These are phyloP conservation scores for Proales similis DNA, from an alignment of 1,140 invertebrate genomes.

Conservation along the genomic window DNA sequence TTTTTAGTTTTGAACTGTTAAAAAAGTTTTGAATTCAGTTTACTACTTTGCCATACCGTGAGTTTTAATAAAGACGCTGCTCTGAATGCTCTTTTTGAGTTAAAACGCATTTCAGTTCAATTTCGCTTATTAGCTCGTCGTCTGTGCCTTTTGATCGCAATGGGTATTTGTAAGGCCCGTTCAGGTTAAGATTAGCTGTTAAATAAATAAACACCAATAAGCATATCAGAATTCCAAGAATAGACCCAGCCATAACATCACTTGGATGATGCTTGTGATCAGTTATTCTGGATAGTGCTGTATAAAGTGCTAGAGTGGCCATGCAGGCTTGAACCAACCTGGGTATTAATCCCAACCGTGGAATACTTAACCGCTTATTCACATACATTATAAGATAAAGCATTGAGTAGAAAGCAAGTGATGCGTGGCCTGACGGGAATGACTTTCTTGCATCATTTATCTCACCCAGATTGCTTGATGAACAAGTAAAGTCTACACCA, in stretches of 20 bases:
- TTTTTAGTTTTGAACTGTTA: no score
- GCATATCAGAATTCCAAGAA: slow-evolving; percentile 58
- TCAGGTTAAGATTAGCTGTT: no score
- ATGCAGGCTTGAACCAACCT: background rate
- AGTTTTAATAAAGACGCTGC: no score
- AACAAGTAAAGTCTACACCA: slow-evolving; percentile 52
- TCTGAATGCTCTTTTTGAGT: no score
- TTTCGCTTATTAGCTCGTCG: no score
- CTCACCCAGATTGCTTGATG: slow-evolving; percentile 38
- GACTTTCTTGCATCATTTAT: slow-evolving; percentile 53
- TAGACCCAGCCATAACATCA: slow-evolving; percentile 61
- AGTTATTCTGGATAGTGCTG: slow-evolving; percentile 65
- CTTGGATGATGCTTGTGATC: slow-evolving; percentile 92
- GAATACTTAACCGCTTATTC: background rate
- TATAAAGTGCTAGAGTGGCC: slow-evolving; percentile 13
- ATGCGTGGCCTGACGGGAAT: slow-evolving; percentile 60
- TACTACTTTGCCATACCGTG: no score
- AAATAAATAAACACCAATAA: slow-evolving; percentile 39
- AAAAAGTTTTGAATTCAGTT: no score
- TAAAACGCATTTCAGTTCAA: no score
- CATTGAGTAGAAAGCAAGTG: slow-evolving; percentile 47
- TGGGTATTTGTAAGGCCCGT: no score
- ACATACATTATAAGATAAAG: slow-evolving; percentile 13
- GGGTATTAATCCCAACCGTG: slow-evolving; percentile 1
- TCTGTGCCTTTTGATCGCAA: no score